phyloP scores from a whole-genome alignment of 35 echinoderm and acorn worm genomes.

The Amphiura filiformis region DNA sequence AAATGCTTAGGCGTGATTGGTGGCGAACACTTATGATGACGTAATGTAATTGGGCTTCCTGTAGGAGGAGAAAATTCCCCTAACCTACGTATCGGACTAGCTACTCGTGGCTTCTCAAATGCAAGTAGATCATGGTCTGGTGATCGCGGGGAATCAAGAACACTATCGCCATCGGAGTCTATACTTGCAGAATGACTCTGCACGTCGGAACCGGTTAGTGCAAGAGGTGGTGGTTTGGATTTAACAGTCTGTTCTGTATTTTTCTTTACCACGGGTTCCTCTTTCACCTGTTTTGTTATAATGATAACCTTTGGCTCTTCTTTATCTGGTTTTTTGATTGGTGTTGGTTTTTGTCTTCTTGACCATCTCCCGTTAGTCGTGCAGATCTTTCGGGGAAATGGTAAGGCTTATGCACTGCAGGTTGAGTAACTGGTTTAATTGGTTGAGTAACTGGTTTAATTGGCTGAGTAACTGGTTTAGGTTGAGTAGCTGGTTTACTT shows the following conservation, averaged over 20 bases:
- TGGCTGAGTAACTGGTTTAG: too few relatives aligned
- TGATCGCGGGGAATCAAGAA: slow-evolving; percentile 64
- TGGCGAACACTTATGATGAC: slow-evolving; percentile 43
- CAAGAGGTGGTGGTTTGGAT: slow-evolving; percentile 30
- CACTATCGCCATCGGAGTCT: slow-evolving; percentile 2
- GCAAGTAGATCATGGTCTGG: slow-evolving; percentile 29
- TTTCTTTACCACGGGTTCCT: neutral
- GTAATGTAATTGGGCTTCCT: slow-evolving; percentile 60
- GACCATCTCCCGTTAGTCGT: neutral
- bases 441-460: too few relatives aligned
- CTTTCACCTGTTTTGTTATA: neutral
- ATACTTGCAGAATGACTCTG: neutral
- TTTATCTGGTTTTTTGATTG: neutral
- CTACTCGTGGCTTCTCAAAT: slow-evolving; percentile 58
- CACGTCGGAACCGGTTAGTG: neutral
- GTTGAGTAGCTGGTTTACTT: too few relatives aligned
- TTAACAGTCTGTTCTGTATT: neutral
- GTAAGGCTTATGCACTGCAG: neutral
- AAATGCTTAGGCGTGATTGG: slow-evolving; percentile 73
- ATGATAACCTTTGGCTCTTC: neutral
- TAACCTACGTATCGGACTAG: slow-evolving; percentile 52
- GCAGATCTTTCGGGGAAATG: neutral
- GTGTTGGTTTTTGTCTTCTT: neutral
- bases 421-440: too few relatives aligned
- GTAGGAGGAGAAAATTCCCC: slow-evolving; percentile 61